Evolutionary conservation across 1,140 invertebrate species (phyloP), one percentile per base, ranked within the genome.

Genomic region (Listronotus bonariensis): DNA sequence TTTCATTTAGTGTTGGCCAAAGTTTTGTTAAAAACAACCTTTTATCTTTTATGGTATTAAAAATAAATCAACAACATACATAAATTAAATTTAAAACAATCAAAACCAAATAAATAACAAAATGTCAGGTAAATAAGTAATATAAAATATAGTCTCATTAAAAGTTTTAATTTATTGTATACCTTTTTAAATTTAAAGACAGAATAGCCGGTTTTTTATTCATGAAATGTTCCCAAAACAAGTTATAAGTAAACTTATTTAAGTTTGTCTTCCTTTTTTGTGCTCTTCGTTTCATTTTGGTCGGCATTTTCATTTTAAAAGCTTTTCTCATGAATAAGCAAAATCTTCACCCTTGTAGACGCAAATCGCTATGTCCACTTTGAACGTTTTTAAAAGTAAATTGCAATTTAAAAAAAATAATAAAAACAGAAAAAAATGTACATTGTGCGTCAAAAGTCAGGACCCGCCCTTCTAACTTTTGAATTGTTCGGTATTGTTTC

Each of bases 241-340:
- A 74, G 69, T 72, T 72, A 74, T 74, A 72, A 74, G 71, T 71
- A 72, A 74, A 74, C 69, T 74, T 74, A 72, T 74, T 74, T 72
- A 72, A 66, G 54, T 65, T 72, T 71, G 67, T 71, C 72, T 26
- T 26, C 20, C 5, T 26, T 26, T 72, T 74, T 74, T 73, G 12
- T 14, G 18, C 15, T 20, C 18, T 60, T 60, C 34, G 71, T 74
- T 74, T 65, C 73, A 70, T 71, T 74, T 74, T 69, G 59, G 71
- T 72, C 68, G 69, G 71, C 69, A 73, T 74, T 74, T 73, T 72
- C 73, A 72, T 73, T 74, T 73, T 68, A 72, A 74, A 74, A 73
- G 68, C 73, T 70, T 73, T 74, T 70, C 72, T 74, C 73, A 74
- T 74, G 73, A 74, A 74, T 74, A 73, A 74, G 71, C 71, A 73